Conservation (phyloP, 2,797 vertebrate species). For the Poecile montanus region DNA sequence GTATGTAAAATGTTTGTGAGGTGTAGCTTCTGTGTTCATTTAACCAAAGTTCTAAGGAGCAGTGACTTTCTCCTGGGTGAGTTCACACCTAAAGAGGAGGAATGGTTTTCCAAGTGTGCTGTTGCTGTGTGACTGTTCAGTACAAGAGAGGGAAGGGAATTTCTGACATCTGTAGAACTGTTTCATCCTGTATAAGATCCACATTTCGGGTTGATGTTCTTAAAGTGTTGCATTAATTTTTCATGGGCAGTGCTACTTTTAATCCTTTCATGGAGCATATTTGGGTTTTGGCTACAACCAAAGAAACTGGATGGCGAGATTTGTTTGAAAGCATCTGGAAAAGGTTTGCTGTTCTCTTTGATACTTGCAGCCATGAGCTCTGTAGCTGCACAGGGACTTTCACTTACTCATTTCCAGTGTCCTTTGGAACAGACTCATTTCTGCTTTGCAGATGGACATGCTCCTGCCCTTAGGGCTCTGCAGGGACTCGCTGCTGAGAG, state of each 20-base stretch:
- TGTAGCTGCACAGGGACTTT: neutral
- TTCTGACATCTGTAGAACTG: neutral
- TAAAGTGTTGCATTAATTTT: neutral
- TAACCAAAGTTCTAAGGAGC: neutral
- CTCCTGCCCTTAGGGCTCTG: neutral
- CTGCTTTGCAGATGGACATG: conserved; percentile 2
- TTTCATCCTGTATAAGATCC: neutral
- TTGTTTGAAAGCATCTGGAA: neutral
- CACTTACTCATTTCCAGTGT: neutral
- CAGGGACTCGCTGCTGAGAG: neutral
- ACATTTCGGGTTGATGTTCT: neutral
- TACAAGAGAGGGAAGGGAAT: neutral
- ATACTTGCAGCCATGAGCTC: neutral
- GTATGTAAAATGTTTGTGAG: rapidly evolving
- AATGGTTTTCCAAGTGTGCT: neutral
- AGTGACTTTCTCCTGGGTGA: neutral
- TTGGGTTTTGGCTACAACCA: neutral
- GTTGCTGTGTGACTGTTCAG: neutral
- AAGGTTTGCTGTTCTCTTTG: conserved; percentile 8
- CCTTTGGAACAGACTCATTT: neutral
- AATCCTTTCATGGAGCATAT: neutral
- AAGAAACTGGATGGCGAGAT: neutral
- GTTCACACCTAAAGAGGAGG: neutral
- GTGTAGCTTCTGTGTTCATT: neutral
- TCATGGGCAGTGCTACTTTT: neutral